These are phyloP conservation scores for Lordiphosa mommai DNA, from an alignment of 1,140 invertebrate genomes.

Conservation along the genomic window DNA sequence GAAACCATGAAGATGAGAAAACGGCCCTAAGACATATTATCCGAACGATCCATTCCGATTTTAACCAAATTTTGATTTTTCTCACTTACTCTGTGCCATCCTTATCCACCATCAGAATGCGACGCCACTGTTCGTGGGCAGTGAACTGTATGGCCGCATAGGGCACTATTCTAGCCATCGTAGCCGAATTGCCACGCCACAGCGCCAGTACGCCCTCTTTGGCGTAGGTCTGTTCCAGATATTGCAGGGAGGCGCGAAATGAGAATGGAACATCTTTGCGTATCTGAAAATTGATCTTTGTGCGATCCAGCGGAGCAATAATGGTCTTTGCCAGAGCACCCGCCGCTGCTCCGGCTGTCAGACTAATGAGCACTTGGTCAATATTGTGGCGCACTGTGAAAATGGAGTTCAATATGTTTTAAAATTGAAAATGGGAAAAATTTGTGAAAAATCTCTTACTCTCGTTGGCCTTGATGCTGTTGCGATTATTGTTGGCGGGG, in stretches of 20 bases:
- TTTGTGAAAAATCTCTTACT: conserved; percentile 20
- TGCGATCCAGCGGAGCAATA: conserved; percentile 97
- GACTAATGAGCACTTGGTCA: conserved; percentile 84
- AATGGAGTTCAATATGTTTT: not conserved
- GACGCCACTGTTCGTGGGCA: conserved; percentile 97
- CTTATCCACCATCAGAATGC: conserved; percentile 85
- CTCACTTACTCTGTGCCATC: conserved; percentile 82
- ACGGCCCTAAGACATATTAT: too few relatives aligned
- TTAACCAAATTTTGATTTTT: too few relatives aligned
- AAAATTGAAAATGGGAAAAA: not conserved
- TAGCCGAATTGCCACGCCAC: conserved; percentile 98
- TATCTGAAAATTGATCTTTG: conserved; percentile 98
- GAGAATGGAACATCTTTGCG: conserved; percentile 88
- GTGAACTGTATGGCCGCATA: conserved; percentile 99
- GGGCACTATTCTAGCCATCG: conserved; percentile 97
- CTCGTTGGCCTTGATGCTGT: conserved; percentile 14
- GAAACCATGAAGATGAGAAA: too few relatives aligned
- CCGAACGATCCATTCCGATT: too few relatives aligned
- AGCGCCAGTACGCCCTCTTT: conserved; percentile 90
- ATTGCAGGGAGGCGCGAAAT: conserved; percentile 87
- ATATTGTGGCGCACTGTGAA: conserved; percentile 47
- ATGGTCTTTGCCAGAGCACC: conserved; percentile 97
- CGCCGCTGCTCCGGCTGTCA: conserved; percentile 91
- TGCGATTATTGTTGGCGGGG: conserved; percentile 7
- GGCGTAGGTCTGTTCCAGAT: conserved; percentile 86